Percentiles rank a stretch among this genome's conserved stretches.
These are phyloP conservation scores for Prostheceraeus crozeri DNA, from an alignment of 2,888 invertebrate species.

Conservation along the genomic window DNA sequence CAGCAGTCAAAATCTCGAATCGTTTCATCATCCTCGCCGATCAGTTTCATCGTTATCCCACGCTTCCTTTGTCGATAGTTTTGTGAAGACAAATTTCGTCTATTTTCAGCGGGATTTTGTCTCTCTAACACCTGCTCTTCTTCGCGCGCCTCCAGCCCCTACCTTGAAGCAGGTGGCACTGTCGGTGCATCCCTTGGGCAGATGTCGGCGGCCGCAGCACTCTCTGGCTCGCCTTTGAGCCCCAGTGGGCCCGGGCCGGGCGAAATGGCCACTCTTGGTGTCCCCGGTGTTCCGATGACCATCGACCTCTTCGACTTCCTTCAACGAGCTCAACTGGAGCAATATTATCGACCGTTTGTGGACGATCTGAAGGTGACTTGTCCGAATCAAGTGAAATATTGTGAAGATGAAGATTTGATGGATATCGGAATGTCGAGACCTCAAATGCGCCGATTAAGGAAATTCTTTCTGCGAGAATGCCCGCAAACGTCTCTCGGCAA, in stretches of 20 bases:
- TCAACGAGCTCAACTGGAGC: slow-evolving; percentile 82
- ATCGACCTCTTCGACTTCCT: slow-evolving; percentile 68
- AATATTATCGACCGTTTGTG: slow-evolving; percentile 71
- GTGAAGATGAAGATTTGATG: slow-evolving; percentile 78
- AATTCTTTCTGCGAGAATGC: slow-evolving; percentile 83
- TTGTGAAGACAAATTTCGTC: too few relatives aligned
- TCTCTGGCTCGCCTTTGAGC: slow-evolving; percentile 1
- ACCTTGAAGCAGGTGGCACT: too few relatives aligned
- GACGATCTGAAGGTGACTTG: slow-evolving; percentile 71
- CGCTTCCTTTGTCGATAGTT: too few relatives aligned
- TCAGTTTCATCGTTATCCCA: too few relatives aligned
- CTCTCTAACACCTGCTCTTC: too few relatives aligned
- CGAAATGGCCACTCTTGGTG: neutral
- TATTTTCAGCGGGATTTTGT: too few relatives aligned
- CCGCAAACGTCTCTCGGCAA: slow-evolving; percentile 85
- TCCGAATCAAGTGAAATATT: slow-evolving; percentile 69
- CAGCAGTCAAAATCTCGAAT: too few relatives aligned
- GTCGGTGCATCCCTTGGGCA: too few relatives aligned
- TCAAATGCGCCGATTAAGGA: slow-evolving; percentile 84
- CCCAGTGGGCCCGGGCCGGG: neutral
- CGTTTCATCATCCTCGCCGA: too few relatives aligned
- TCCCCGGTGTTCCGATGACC: too few relatives aligned
- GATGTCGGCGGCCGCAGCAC: too few relatives aligned
- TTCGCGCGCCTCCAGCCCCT: too few relatives aligned
- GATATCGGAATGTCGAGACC: slow-evolving; percentile 87